Evolutionary conservation across 1,140 invertebrate genomes (phyloP), one percentile per base, ranked within the genome.

Genomic region (Heterodera carotae): DNA sequence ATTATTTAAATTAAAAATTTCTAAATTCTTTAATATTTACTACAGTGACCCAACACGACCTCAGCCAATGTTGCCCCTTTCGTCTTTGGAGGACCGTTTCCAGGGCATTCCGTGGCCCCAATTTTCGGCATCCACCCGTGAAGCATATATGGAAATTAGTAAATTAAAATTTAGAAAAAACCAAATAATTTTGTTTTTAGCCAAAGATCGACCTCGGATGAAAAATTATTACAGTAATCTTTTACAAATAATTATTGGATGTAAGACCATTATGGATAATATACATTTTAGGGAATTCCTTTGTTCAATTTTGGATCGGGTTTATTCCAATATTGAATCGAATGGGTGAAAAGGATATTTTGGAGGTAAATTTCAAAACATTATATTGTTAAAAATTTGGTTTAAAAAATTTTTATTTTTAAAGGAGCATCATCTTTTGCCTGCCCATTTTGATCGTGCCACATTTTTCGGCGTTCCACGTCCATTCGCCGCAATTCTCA

Each of bases 211-310:
- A 1, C 86, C 86, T 2, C 71, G 84, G 18, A 81, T 87, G 3
- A 85, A 95, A 86, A 94, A 95, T 84, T 95, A 97, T 89, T 98
- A 97, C 89, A 91, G 95, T 80, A 94, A 94, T 7, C 94, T 95
- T 89, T 92, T 31, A 22, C 8, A 62, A 31, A 62, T 10, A n/a
- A 62, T 29, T 22, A 10, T 15, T 12, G 25, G 18, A 56, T 18
- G 2, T 18, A 56, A 22, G 22, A 2, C 4, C 7, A 25, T 1
- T 71, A 18, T 34, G 69, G 5, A 25, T 27, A n/a, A n/a, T n/a
- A n/a, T 18, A 36, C 7, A 12, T 56, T 64, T 56, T 18, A 56
- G 69, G 71, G 31, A 79, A 79, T 81, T 69, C 78, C 8, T 82
- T 43, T 81, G 68, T 79, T 10, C 68, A 69, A n/a, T 95, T 98